These are phyloP conservation scores for Nycticebus coucang DNA, from an alignment of 2,113 vertebrate genomes.

Conservation along the genomic window DNA sequence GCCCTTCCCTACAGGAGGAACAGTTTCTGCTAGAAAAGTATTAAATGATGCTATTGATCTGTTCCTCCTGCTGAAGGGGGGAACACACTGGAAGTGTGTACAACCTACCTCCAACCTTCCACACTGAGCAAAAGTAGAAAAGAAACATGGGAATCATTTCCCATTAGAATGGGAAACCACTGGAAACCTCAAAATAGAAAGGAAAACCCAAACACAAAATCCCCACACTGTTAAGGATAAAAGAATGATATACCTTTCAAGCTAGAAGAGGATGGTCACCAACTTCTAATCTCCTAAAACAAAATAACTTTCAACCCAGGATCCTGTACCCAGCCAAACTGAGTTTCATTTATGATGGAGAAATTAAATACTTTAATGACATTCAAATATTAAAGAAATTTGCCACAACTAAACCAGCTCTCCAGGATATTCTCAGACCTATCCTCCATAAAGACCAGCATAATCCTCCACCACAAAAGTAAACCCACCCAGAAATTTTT, in stretches of 20 bases:
- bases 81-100: background rate
- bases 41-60: conserved; percentile 22
- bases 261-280: no score
- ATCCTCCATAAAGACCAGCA: no score
- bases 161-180: background rate
- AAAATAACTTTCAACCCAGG: no score
- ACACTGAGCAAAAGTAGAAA: conserved; percentile 19
- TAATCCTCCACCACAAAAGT: no score
- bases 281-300: no score
- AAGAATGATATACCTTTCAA: background rate
- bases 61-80: background rate
- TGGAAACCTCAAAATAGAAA: conserved; percentile 31
- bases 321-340: no score
- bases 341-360: no score
- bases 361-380: no score
- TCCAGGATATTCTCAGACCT: no score
- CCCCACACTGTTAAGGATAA: background rate
- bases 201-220: conserved; percentile 17
- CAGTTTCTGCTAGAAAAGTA: background rate
- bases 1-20: background rate
- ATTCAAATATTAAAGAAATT: no score
- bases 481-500: no score
- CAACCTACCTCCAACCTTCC: conserved; percentile 28
- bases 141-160: conserved; percentile 34
- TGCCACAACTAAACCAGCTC: no score